Evolutionary conservation across 2,797 vertebrate genomes (phyloP), one percentile per base, ranked within the genome.

Genomic region (Neosilurus hyrtlii): DNA sequence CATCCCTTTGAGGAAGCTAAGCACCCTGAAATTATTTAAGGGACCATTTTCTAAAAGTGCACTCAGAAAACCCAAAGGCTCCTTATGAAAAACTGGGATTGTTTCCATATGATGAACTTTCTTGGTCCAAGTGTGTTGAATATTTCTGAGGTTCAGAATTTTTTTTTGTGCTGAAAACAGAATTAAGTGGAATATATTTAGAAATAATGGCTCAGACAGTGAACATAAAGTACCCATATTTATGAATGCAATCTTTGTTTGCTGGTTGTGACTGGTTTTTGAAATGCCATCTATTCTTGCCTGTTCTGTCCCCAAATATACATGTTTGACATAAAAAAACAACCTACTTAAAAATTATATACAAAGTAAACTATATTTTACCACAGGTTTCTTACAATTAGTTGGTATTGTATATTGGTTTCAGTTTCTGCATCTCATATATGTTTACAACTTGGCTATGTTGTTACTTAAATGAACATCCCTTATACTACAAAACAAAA

Each of bases 361-460:
- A 94, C 92, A 95, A 79, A 86, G 90, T 94, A 90, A 91, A 89
- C 89, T 90, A 90, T 82, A 88, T 87, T 20, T 87, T 87, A 93
- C 90, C 91, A 94, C 92, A 92, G 90, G 89, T 90, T 90, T 91
- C 88, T 90, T 91, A 93, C 85, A 88, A 89, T 91, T 89, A 91
- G 83, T 91, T 89, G 87, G 88, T 90, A 77, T 81, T 72, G 80
- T 54, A 91, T 83, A 89, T 90, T 90, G 86, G 81, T 88, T 81
- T 91, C 87, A 86, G 80, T 74, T 90, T 92, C 89, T 90, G 90
- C 86, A 90, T 91, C 86, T 91, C 88, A 92, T 90, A 89, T 84
- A 91, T 93, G 91, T 90, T 88, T 90, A 92, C 88, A 89, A 89
- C 86, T 88, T 91, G 89, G 87, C 88, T 89, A 89, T 88, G 86